A percentile compares a stretch with the other conserved stretches of the same genome.
These are phyloP conservation scores for Axis porcinus DNA, from an alignment of 2,113 vertebrate genomes.

Conservation along the genomic window DNA sequence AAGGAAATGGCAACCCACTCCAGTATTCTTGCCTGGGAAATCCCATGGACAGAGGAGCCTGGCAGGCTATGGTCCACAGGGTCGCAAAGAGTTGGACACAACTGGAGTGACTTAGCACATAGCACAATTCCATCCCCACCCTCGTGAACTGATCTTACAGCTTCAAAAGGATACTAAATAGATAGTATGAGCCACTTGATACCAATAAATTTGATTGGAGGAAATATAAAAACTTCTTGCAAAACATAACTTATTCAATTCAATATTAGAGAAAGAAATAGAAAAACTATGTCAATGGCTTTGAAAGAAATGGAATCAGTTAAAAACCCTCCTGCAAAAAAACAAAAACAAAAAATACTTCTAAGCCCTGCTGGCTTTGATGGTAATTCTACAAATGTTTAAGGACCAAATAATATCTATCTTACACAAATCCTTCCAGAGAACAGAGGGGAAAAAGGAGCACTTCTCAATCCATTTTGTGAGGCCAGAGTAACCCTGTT, in stretches of 20 bases:
- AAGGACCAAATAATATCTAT: neutral
- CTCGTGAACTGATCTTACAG: neutral
- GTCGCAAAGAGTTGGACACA: accelerated
- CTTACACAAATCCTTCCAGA: neutral
- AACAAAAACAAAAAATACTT: neutral
- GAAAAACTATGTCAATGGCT: neutral
- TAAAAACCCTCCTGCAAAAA: neutral
- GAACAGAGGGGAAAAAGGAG: neutral
- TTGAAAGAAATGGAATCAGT: neutral
- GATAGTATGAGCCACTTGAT: neutral
- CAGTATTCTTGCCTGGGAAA: neutral
- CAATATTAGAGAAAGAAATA: neutral
- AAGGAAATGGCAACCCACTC: neutral
- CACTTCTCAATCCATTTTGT: neutral
- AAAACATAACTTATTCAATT: neutral
- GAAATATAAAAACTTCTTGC: neutral
- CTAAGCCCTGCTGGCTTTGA: neutral
- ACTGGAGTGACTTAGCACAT: neutral
- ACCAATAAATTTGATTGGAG: neutral
- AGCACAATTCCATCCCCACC: neutral
- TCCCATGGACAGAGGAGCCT: neutral
- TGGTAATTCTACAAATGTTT: neutral
- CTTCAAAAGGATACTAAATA: neutral
- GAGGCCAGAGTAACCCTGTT: neutral
- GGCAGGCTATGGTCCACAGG: neutral